Evolutionary conservation across 2,113 vertebrate genomes (phyloP), one percentile per base, ranked within the genome.

Genomic region (Myrmecobius fasciatus): DNA sequence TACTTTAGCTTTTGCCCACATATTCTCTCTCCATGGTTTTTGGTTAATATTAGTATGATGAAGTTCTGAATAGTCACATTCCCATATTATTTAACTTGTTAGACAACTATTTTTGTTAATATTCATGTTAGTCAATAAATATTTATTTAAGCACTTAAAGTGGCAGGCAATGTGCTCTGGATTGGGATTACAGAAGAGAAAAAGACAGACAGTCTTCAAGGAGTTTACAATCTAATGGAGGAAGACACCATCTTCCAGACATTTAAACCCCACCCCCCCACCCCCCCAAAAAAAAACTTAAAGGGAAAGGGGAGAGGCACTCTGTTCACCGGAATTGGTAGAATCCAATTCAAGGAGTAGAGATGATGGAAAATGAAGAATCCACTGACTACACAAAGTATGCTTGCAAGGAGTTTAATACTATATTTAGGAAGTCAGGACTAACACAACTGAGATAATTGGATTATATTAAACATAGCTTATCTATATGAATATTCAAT

Each of bases 181-280:
- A 83, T 24, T 83, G n/a, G n/a, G 20, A n/a, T 8, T 83, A 43
- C 20, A 43, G 1, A 83, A n/a, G 0, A 83, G 36, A 22, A 83
- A 83, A 43, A 83, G 5, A 83, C 7, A n/a, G 14, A 75, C 5
- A 83, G 17, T 43, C n/a, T 2, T 83, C 36, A 83, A 83, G 67
- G 36, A 83, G 7, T 26, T 9, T 22, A 83, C 3, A 22, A 43
- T 43, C 5, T 83, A 43, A 83, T 22, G 1, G n/a, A 43, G n/a
- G 17, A 83, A 43, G 67, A 83, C 1, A n/a, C 1, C n/a, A 17
- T 17, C 31, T 31, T 9, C 11, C 31, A 0, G 0, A 28, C 56
- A n/a, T n/a, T n/a, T n/a, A n/a, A n/a, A n/a, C 3, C 14, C 28
- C 10, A 17, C 36, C 36, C 11, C 8, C 11, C 3, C 28, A 0